Percentiles rank a stretch among this genome's conserved stretches.
Evolutionary conservation across 2,113 vertebrate genomes (phyloP).

Genomic region (Trogon melanurus): DNA sequence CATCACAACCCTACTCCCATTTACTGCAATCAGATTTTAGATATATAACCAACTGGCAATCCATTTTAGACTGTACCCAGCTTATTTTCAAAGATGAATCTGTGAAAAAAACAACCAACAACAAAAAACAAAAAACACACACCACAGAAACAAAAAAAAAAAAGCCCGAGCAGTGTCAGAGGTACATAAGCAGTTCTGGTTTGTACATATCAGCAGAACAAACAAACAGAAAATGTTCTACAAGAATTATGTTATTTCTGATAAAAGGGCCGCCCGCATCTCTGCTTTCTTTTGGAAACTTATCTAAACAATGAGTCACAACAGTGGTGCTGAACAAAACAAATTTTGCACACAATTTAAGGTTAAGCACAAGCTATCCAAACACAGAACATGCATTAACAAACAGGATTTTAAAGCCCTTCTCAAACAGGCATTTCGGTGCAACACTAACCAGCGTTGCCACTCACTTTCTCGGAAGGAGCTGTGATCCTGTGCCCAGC

Average conservation of each 20-base stretch:
- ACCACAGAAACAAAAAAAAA: not conserved
- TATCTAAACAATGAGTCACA: constrained; percentile 49
- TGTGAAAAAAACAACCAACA: not conserved
- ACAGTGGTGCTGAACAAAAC: constrained; percentile 10
- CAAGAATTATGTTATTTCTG: constrained; percentile 21
- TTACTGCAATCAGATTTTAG: constrained; percentile 56
- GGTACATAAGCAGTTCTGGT: constrained; percentile 2
- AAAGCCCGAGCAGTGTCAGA: not conserved
- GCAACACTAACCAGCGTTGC: not conserved
- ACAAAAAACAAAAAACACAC: not conserved
- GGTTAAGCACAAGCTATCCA: not conserved
- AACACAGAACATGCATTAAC: not conserved
- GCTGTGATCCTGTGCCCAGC: not conserved
- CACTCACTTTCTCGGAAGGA: not conserved
- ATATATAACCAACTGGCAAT: constrained; percentile 23
- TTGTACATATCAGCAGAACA: not conserved
- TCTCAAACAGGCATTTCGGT: not conserved
- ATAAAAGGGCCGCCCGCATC: not conserved
- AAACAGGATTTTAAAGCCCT: not conserved
- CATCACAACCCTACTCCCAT: constrained; percentile 27
- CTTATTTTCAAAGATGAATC: constrained; percentile 6
- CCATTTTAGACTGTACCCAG: not conserved
- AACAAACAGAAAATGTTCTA: not conserved
- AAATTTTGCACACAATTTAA: not conserved
- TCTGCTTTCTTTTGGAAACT: constrained; percentile 31